Base-by-base conservation (phyloP, 2,888 invertebrate species). In the Brassicogethes aeneus region DNA sequence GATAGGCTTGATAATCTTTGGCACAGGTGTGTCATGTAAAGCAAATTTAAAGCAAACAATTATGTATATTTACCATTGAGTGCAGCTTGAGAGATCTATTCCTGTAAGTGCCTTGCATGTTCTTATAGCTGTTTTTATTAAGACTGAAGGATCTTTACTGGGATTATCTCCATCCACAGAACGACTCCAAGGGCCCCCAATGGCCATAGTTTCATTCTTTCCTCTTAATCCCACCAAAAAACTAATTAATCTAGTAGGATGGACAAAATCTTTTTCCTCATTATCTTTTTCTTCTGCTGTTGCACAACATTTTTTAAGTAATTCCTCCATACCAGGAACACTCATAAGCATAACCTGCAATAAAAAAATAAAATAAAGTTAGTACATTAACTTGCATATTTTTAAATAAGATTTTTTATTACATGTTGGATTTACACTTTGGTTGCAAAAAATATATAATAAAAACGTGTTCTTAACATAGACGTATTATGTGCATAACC, bases 21-120 rank as follows among this genome's bases (percentile, higher is more conserved):
- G n/a, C n/a, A n/a, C n/a, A n/a, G n/a, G n/a, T n/a, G n/a, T n/a
- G n/a, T n/a, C n/a, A n/a, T n/a, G n/a, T n/a, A n/a, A n/a, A n/a
- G n/a, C n/a, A n/a, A n/a, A n/a, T n/a, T n/a, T n/a, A n/a, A n/a
- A n/a, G n/a, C n/a, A n/a, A n/a, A n/a, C n/a, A n/a, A n/a, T n/a
- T n/a, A n/a, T n/a, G n/a, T n/a, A n/a, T n/a, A n/a, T n/a, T 79
- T 80, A 95, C 95, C 95, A 95, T 73, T 92, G 89, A 16, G 91
- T 92, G 67, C 94, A 94, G 50, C 77, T 74, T 38, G 88, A 85
- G 46, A 97, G 73, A 72, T 97, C 95, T 54, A 97, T 83, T 54
- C 94, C 94, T 37, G 95, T 94, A 42, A 95, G 76, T 10, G 90
- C 86, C 66, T 83, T 84, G 66, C 92, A 92, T 16, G 90, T 92